phyloP scores from a whole-genome alignment of 2,113 vertebrate genomes.

The Gobius niger region DNA sequence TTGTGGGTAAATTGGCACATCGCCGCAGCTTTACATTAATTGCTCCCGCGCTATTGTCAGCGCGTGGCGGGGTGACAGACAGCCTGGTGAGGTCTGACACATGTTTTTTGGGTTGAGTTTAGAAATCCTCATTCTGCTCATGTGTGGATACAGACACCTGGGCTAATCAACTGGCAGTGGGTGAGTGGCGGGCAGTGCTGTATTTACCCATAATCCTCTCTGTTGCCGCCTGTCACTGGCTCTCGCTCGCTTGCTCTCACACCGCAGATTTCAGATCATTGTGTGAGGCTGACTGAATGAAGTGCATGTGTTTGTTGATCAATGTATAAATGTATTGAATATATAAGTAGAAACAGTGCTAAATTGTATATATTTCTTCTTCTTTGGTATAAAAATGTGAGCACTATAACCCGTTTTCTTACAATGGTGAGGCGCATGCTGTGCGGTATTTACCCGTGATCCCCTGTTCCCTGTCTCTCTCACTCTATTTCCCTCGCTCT shows the following conservation, averaged over 20 bases:
- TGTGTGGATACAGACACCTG: slow-evolving; percentile 70
- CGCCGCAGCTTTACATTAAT: slow-evolving; percentile 65
- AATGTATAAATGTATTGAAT: no score
- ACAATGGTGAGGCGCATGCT: slow-evolving; percentile 38
- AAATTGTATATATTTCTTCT: no score
- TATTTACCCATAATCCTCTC: slow-evolving; percentile 11
- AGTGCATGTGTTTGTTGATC: no score
- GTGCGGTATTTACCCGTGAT: slow-evolving; percentile 56
- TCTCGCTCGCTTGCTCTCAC: no score
- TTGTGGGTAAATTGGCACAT: slow-evolving; percentile 68
- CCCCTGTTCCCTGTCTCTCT: slow-evolving; percentile 50
- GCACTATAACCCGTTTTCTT: no score
- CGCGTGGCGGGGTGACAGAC: slow-evolving; percentile 61
- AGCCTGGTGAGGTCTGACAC: slow-evolving; percentile 61
- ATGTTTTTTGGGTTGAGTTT: slow-evolving; percentile 65
- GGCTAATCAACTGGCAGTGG: slow-evolving; percentile 55
- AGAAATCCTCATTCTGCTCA: slow-evolving; percentile 65
- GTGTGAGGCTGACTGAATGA: no score
- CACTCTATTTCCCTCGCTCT: slow-evolving; percentile 28
- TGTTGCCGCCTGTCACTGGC: neutral
- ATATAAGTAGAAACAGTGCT: no score
- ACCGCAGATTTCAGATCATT: no score
- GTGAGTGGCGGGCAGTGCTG: slow-evolving; percentile 2
- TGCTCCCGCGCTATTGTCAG: slow-evolving; percentile 61
- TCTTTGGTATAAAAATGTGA: no score